Evolutionary conservation across 2,113 vertebrate genomes (phyloP), one percentile per base, ranked within the genome.

Genomic region (Lepisosteus osseus): DNA sequence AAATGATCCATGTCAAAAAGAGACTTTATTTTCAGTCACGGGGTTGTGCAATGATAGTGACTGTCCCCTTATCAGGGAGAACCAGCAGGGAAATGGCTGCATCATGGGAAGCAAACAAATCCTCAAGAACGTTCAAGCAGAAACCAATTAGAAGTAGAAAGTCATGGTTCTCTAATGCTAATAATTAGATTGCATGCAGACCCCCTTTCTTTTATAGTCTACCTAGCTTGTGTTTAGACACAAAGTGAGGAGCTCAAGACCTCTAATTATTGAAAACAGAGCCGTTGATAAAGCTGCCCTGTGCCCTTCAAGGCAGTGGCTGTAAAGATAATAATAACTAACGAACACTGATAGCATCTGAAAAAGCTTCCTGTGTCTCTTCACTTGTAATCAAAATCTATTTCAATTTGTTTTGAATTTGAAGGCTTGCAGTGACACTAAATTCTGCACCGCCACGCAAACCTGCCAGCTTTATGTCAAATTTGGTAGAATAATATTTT

Each of bases 61-160:
- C 69, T 51, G 43, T 71, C 47, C 62, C 67, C 71, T 79, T 75
- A 65, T 84, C 82, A 77, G 11, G 11, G 3, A 65, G 17, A 45
- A 61, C 51, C 74, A 80, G 70, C 64, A 81, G 77, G 64, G n/a
- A 14, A 76, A 79, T 43, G 5, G 54, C 0, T 70, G 69, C 72
- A 78, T 80, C 72, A 74, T 41, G 62, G 29, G 15, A 45, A 71
- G 65, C 64, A 77, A 78, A 71, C 78, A 61, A 70, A 70, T 70
- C 69, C 55, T 4, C 74, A 3, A 3, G 62, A 62, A 74, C 76
- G 65, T 43, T 61, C n/a, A 77, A 83, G 40, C 3, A 51, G 17
- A 68, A 70, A 3, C 57, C 7, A 69, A 13, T 71, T 40, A 71
- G 1, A 29, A 69, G 51, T 17, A 74, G 77, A 74, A 72, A n/a